Conservation (phyloP, 2,113 vertebrate species). For the Ellobius talpinus region DNA sequence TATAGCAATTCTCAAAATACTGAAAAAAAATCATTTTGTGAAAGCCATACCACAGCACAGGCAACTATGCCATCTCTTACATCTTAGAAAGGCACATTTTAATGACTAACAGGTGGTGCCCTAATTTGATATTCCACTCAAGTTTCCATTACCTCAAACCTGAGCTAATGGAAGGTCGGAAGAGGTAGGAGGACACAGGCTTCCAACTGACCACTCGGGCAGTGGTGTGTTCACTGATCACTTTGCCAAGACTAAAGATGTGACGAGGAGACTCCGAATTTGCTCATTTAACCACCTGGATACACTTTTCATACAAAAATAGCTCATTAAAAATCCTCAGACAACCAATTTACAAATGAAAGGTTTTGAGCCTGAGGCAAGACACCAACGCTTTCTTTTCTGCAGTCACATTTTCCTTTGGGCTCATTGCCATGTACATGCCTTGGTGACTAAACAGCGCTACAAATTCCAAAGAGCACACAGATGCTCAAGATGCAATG, state of each 20-base stretch:
- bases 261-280: not conserved
- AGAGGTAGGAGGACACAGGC: not conserved
- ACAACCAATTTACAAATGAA: not conserved
- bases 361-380: not conserved
- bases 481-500: not conserved
- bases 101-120: slow-evolving; percentile 36
- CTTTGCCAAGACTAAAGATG: rapidly evolving
- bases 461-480: slow-evolving; percentile 33
- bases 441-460: not conserved
- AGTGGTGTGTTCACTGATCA: not conserved
- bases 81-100: slow-evolving; percentile 66
- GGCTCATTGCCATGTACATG: not conserved
- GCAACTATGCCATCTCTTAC: slow-evolving; percentile 6
- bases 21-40: slow-evolving; percentile 63
- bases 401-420: not conserved
- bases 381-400: not conserved
- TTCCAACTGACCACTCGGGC: not conserved
- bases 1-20: slow-evolving; percentile 78
- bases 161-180: rapidly evolving
- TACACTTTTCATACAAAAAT: slow-evolving; percentile 34
- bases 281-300: not conserved
- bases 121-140: slow-evolving; percentile 51
- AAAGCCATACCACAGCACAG: slow-evolving; percentile 67
- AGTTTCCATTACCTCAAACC: not conserved
- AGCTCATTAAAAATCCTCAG: not conserved